Evolutionary conservation across 2,888 invertebrate species (phyloP), one percentile per base, ranked within the genome.

Genomic region (Masnerella sp.): DNA sequence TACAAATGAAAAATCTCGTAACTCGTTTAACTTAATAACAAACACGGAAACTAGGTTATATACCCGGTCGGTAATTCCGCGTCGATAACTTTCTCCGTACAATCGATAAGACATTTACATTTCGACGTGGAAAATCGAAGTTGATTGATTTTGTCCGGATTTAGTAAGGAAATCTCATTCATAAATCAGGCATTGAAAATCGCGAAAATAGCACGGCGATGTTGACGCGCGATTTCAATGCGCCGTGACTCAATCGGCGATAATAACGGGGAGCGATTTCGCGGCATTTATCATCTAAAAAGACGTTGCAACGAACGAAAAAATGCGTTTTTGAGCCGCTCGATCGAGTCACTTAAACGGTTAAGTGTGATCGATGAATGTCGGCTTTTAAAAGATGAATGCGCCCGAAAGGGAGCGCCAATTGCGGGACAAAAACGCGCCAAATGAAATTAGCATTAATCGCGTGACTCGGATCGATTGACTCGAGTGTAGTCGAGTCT

Each of bases 401-500:
- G 72, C 58, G 65, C 52, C 11, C 43, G 64, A 65, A 59, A 58
- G 64, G 34, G 42, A 58, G 38, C 34, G 56, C 56, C 56, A 58
- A 71, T 36, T 43, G 34, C 9, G 28, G 28, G 30, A 22, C 2
- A 15, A 28, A 18, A 36, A n/a, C n/a, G n/a, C n/a, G n/a, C n/a
- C n/a, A 61, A 40, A 30, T 36, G 9, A 49, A 71, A 74, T 75
- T 61, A 73, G 67, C 65, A 65, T 71, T 72, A 75, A 67, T 73
- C 69, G 59, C 47, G 74, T 59, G 67, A 74, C 69, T 77, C 49
- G 36, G 40, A 51, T 68, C 59, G 69, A 70, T 73, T 52, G 52
- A 56, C 73, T 75, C 56, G 69, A 75, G 59, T 61, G 67, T 65
- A 72, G 65, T 74, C 54, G 70, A 74, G 61, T 76, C 64, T 68